phyloP scores from a whole-genome alignment of 2,797 vertebrate species.

The Sebastes aleutianus region DNA sequence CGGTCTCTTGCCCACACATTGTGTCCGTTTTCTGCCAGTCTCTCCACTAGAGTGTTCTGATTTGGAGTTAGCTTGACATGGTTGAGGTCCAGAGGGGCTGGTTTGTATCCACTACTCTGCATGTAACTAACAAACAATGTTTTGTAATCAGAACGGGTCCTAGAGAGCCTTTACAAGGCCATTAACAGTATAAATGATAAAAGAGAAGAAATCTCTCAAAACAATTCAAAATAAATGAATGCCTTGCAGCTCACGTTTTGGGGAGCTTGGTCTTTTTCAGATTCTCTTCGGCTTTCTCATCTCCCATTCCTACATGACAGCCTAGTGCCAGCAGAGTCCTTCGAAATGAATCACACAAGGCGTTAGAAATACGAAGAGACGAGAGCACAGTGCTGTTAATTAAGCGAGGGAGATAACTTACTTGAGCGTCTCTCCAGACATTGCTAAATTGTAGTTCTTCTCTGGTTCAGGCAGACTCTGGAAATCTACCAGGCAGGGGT shows the following conservation, averaged over 20 bases:
- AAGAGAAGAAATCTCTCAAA: background rate
- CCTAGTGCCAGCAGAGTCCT: constrained; percentile 93
- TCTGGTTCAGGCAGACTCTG: constrained; percentile 91
- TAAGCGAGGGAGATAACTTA: constrained; percentile 66
- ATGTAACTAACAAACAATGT: constrained; percentile 80
- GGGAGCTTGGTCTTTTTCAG: constrained; percentile 92
- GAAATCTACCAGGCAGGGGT: constrained; percentile 92
- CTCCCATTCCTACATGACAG: constrained; percentile 95
- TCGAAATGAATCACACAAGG: constrained; percentile 12
- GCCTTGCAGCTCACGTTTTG: constrained; percentile 85
- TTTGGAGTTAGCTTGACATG: constrained; percentile 93
- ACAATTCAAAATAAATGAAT: background rate
- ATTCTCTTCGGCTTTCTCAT: constrained; percentile 96
- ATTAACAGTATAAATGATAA: background rate
- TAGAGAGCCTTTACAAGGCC: background rate
- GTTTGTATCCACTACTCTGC: constrained; percentile 91
- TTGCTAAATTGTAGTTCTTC: constrained; percentile 93
- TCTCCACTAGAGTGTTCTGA: constrained; percentile 93
- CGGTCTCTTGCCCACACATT: constrained; percentile 95
- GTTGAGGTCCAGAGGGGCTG: constrained; percentile 90
- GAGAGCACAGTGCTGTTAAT: background rate
- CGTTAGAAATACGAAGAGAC: constrained; percentile 11
- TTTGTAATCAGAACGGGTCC: constrained; percentile 6
- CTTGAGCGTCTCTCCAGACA: constrained; percentile 96
- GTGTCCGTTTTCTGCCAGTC: constrained; percentile 94